phyloP scores from a whole-genome alignment of 2,888 invertebrate species.

The Xylota sylvarum region DNA sequence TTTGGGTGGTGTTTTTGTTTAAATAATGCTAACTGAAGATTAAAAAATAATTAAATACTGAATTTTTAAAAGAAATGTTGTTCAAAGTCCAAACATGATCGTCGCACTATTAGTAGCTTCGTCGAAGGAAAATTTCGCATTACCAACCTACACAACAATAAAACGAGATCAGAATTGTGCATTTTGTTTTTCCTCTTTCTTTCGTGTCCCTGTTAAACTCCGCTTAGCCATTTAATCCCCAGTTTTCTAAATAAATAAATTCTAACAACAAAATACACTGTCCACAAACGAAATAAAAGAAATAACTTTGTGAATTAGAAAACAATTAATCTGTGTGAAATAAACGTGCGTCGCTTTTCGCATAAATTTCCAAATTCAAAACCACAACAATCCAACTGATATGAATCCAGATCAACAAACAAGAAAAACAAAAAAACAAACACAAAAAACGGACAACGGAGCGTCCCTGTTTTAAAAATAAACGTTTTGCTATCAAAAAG shows the following conservation, averaged over 20 bases:
- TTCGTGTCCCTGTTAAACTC: conserved; percentile 15
- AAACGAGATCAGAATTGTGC: conserved; percentile 59
- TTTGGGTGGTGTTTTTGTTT: conserved; percentile 63
- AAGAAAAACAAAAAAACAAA: no score
- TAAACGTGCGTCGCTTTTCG: conserved; percentile 44
- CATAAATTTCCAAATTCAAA: conserved; percentile 44
- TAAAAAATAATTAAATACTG: conserved; percentile 43
- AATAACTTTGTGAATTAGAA: conserved; percentile 37
- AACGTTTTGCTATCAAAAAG: conserved; percentile 72
- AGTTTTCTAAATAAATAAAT: conserved; percentile 23
- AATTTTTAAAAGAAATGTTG: conserved; percentile 51
- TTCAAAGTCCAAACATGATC: conserved; percentile 61
- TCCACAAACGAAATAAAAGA: conserved; percentile 4
- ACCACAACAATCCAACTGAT: conserved; percentile 6
- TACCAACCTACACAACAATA: conserved; percentile 37
- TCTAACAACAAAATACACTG: conserved; percentile 25
- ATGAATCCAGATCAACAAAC: conserved; percentile 41
- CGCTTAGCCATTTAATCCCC: conserved; percentile 48
- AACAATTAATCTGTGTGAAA: conserved; percentile 50
- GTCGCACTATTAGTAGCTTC: conserved; percentile 54
- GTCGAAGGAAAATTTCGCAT: conserved; percentile 53
- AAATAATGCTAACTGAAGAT: conserved; percentile 60
- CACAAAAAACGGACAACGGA: conserved; percentile 75
- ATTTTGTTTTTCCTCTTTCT: conserved; percentile 43
- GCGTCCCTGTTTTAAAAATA: conserved; percentile 75